Base-by-base conservation (phyloP, 1,140 invertebrate genomes). In the Halictus rubicundus region DNA sequence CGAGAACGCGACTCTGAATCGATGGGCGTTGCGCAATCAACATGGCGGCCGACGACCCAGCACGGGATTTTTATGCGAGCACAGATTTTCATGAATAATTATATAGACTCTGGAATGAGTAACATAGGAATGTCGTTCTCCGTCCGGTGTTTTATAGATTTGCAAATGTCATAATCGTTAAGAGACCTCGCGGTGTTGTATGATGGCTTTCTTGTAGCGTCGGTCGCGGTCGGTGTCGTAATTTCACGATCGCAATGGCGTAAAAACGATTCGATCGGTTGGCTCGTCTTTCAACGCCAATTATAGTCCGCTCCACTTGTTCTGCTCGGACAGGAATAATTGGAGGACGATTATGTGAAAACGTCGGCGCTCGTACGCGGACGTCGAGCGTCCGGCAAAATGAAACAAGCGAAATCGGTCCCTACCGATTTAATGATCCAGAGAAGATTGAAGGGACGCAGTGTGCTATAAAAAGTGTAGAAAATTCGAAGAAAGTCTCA, bases 241-340 rank as follows among this genome's bases (percentile, higher is more conserved):
- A 65, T 65, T 65, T 14, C 16, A 21, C 5, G 10, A 21, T 23
- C 21, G 10, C 2, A n/a, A 37, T n/a, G 16, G 21, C 19, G 7
- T 21, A 54, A 21, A 54, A 39, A 32, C 19, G 32, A 6, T n/a
- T n/a, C 19, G 8, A 39, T 19, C 37, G 8, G 32, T 3, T 23
- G 2, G 19, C 39, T 65, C 63, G n/a, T 42, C 37, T 65, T 42
- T 65, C 63, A 23, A 42, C 42, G 32, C n/a, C 37, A 46, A 49
- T 68, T 60, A 25, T 57, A 57, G 39, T 46, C 23, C 37, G 74
- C 16, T 61, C 74, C 42, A 37, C 42, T 49, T 77, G 14, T 52
- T 52, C 49, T 25, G 23, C 42, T 3, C 46, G 27, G n/a, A 42
- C 14, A 16, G 23, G 49, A 61, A 46, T 69, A 70, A 60, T 59